Evolutionary conservation across 2,113 vertebrate species (phyloP), one percentile per base, ranked within the genome.

Genomic region (Rostratula benghalensis): DNA sequence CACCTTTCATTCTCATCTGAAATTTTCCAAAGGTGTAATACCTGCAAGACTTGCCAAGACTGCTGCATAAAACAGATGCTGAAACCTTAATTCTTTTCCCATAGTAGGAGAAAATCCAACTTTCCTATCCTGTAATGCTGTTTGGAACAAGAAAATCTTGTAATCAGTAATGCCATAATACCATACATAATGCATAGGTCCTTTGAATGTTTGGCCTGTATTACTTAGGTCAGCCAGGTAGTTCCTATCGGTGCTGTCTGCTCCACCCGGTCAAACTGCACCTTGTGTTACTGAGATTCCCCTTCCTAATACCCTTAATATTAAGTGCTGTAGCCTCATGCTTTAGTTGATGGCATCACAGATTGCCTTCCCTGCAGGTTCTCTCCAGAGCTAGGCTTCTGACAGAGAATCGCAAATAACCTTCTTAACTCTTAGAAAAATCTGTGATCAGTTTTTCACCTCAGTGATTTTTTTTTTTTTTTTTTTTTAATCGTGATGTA

Each of bases 81-180:
- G 74, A 91, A 89, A 80, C 24, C 8, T 56, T 65, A 37, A 19
- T 39, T 75, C 24, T 85, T 89, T 77, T 85, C 77, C 57, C 41
- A 33, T 8, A 57, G 13, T 7, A 79, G 46, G 37, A 94, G 87
- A 89, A 94, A 83, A 87, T 65, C 37, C 30, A 68, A 30, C 16
- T 87, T 81, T 78, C 18, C 67, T 84, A 37, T 41, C 16, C 39
- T 64, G 37, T 68, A 82, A 71, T 31, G 19, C 15, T 74, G 4
- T 76, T 91, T 46, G 46, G 67, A 93, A 74, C 25, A 90, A 77
- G 13, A 73, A 90, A 83, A 73, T 51, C 27, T 90, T 90, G 19
- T 54, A 60, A 94, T 30, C 0, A 0, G 35, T 69, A 63, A 41
- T 53, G 45, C 17, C 1, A 1, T 90, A 70, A 85, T 39, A 53